Base-by-base conservation (phyloP, 2,888 invertebrate genomes). In the Erebia epiphron region DNA sequence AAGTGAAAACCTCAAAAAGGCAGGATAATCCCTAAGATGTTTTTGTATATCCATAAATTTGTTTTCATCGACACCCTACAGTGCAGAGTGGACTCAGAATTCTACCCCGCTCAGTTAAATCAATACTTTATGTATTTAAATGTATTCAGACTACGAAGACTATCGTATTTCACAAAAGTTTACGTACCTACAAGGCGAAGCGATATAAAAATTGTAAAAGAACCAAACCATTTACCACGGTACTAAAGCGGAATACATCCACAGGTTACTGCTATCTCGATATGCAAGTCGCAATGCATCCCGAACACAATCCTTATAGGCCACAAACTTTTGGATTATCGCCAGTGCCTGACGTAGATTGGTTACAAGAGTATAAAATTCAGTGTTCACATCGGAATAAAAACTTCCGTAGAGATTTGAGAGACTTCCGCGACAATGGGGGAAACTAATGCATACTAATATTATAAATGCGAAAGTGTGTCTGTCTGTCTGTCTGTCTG, bases 281-380 rank as follows among this genome's bases (percentile, higher is more conserved):
- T 73, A 77, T 73, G 75, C 74, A 73, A 73, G 68, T 73, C 73
- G 68, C 75, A 76, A 75, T 76, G 79, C 79, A 83, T 79, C 79
- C 82, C 77, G 80, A 78, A 76, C 83, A 80, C 81, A 82, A 78
- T 82, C 77, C 78, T 80, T 79, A 81, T 82, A 83, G 81, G 81
- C 81, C 84, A 82, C 83, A 85, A 84, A 85, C 80, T 84, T 80
- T 85, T 87, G 86, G 87, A 88, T 88, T 87, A 88, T 85, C 84
- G 86, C 89, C 86, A 88, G 82, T 82, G 79, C 77, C 76, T 81
- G 86, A 86, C 85, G 82, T 86, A 81, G 85, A 87, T 89, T 86
- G 86, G 87, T 87, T 83, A 83, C 84, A 80, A 78, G 79, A 84
- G 82, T 81, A 83, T 84, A 85, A 88, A 88, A 89, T 86, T 85